These are phyloP conservation scores for Dreissena polymorpha DNA, from an alignment of 1,140 invertebrate species.

Conservation along the genomic window DNA sequence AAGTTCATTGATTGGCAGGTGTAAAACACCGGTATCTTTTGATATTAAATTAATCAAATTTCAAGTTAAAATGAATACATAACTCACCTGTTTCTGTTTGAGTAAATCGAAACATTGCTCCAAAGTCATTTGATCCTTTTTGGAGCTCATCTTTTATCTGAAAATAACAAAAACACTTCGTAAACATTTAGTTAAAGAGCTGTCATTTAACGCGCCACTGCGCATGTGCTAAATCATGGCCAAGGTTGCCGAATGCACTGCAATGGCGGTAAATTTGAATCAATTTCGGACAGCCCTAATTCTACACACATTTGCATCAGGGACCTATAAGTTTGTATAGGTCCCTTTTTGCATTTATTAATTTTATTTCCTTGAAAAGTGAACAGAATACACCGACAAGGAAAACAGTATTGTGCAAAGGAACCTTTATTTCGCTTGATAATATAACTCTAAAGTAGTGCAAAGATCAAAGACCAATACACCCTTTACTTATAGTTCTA, in stretches of 20 bases:
- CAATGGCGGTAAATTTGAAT: too few species aligned
- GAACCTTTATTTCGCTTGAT: too few species aligned
- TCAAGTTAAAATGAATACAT: neutral
- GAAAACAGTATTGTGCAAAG: too few species aligned
- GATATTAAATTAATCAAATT: neutral
- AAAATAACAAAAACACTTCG: conserved; percentile 36
- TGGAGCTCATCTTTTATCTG: conserved; percentile 52
- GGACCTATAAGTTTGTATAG: too few species aligned
- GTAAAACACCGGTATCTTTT: conserved; percentile 2
- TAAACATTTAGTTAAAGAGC: neutral
- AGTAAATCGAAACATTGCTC: conserved; percentile 48
- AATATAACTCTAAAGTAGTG: too few species aligned
- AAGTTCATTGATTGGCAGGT: conserved; percentile 25
- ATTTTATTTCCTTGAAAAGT: too few species aligned
- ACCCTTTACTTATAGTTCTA: too few species aligned
- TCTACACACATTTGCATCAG: too few species aligned
- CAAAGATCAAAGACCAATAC: too few species aligned
- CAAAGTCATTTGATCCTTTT: conserved; percentile 41
- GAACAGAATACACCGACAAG: too few species aligned
- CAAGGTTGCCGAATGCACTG: neutral
- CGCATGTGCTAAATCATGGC: neutral
- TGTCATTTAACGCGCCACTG: neutral
- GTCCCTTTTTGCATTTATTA: too few species aligned
- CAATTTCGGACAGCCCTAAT: too few species aligned
- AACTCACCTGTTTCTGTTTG: conserved; percentile 51